Evolutionary conservation across 2,888 invertebrate species (phyloP), one percentile per base, ranked within the genome.

Genomic region (Melieria picta): DNA sequence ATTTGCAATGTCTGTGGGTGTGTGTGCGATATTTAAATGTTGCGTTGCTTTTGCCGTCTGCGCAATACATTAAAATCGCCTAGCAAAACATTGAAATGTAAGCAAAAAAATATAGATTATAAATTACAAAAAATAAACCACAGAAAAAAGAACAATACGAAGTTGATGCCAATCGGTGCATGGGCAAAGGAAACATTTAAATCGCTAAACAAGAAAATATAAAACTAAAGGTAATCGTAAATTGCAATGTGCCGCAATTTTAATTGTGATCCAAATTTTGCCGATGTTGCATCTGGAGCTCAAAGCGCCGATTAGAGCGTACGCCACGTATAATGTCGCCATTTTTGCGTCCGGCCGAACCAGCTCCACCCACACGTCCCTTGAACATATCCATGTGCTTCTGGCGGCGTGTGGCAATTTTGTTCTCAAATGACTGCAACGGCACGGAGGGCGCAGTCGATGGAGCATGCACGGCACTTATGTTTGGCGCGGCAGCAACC

Each of bases 271-370:
- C 70, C 64, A 79, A 66, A 56, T 80, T 79, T 5, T 90, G 90
- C 42, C 92, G 89, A 84, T 91, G 88, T 77, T 90, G 88, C 93
- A 93, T 93, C 79, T 92, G 90, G 69, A 93, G 83, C 69, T 93
- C 92, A 78, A 93, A 93, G 58, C 93, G 87, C 55, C 92, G 88
- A 83, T 93, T 93, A 0, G 91, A 90, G 52, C 93, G 87, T 0
- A 93, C 93, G 0, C 93, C 93, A 74, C 90, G 91, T 0, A 93
- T 79, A 1, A 82, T 68, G 42, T 80, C 79, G 1, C 47, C 63
- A 3, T 73, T 75, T n/a, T 74, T 77, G 4, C 73, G 57, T 43
- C 65, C 48, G 7, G 74, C 64, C 4, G 16, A 60, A n/a, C 47
- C 64, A n/a, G 75, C 64, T n/a, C 65, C 61, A 7, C 58, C 72